phyloP scores from a whole-genome alignment of 2,888 invertebrate species.

The Heteropelma amictum region DNA sequence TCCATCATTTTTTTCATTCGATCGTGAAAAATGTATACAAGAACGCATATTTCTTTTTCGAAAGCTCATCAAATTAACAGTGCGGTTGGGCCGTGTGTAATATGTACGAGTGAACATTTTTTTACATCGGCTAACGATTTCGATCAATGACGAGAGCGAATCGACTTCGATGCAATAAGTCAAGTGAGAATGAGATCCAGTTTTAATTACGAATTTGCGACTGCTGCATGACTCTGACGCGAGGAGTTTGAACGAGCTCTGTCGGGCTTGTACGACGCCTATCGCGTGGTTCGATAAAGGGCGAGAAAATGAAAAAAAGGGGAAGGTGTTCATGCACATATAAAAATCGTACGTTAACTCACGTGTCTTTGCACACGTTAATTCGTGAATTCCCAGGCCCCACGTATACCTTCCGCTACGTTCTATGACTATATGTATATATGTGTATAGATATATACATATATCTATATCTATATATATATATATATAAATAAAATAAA shows the following conservation, averaged over 20 bases:
- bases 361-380: slow-evolving; percentile 19
- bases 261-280: neutral
- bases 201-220: slow-evolving; percentile 50
- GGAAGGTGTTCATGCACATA: slow-evolving; percentile 17
- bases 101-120: neutral
- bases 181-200: slow-evolving; percentile 38
- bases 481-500: slow-evolving; percentile 37
- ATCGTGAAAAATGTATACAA: no score
- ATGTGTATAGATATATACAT: no score
- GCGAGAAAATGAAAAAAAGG: slow-evolving; percentile 11
- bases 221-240: slow-evolving; percentile 32
- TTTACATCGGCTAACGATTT: neutral
- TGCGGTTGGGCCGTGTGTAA: neutral
- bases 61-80: no score
- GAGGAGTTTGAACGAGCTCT: slow-evolving; percentile 15
- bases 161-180: slow-evolving; percentile 15
- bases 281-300: slow-evolving; percentile 1
- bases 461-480: no score
- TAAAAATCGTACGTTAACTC: slow-evolving; percentile 31
- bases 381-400: no score
- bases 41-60: no score
- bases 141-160: slow-evolving; percentile 31
- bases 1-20: no score
- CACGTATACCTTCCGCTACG: slow-evolving; percentile 20
- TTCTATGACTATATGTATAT: no score